Evolutionary conservation across 1,140 invertebrate genomes (phyloP), one percentile per base, ranked within the genome.

Genomic region (Temnothorax curvispinosus): DNA sequence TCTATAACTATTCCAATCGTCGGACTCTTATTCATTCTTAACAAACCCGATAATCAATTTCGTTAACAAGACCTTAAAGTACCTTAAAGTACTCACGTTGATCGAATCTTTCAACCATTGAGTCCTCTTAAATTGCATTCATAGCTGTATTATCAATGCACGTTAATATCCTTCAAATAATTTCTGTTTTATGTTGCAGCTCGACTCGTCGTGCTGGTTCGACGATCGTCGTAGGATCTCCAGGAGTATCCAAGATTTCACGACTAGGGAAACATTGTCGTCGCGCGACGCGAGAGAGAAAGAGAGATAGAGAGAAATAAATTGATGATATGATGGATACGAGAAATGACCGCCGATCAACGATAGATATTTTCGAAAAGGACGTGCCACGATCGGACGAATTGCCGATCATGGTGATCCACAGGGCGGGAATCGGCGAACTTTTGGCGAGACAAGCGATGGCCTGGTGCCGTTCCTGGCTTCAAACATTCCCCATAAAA

Each of bases 401-500:
- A 35, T 65, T 77, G 60, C 44, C 72, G 38, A 74, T 86, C 58
- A 67, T 84, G 47, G 41, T 71, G 35, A 62, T 86, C 4, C 60
- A 75, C 35, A 88, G 65, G 50, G 81, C 78, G 15, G 86, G 91
- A 13, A 64, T 91, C 7, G 87, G 87, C 1, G 84, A 87, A 44
- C 58, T 93, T 50, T 74, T 94, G 8, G 54, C 87, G 1, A 78
- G 86, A 65, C 90, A 93, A 65, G 89, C 89, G 13, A 52, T 92
- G 18, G 74, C 82, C n/a, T 93, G 93, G 91, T 91, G 85, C 0
- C 91, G 88, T 5, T 84, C 91, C 13, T 92, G 90, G 18, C 27
- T 94, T 0, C 88, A 92, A 9, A 87, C 89, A 52, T 65, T 95
- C 27, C 93, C 94, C 15, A 87, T 94, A n/a, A 93, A 80, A 86